A percentile compares a stretch with the other conserved stretches of the same genome.
Conservation (phyloP, 2,888 invertebrate species). For the Cephus nigrinus region DNA sequence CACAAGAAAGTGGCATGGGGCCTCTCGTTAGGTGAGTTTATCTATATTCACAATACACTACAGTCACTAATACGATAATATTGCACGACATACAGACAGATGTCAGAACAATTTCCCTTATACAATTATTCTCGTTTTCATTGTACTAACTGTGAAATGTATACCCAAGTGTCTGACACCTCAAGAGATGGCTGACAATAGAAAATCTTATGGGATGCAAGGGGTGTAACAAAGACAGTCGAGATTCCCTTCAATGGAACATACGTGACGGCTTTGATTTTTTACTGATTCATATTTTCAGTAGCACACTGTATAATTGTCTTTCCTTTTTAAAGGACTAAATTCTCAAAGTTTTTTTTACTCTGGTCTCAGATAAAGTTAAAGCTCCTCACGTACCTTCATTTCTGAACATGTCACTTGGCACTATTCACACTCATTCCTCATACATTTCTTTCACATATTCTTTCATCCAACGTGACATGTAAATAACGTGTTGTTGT, state of each 20-base stretch:
- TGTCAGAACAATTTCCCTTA: background rate
- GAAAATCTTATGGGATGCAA: background rate
- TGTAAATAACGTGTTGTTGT: conserved; percentile 47
- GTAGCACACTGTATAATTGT: background rate
- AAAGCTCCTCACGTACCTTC: background rate
- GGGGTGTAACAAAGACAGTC: background rate
- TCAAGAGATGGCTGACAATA: background rate
- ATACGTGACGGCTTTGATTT: background rate
- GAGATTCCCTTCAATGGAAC: background rate
- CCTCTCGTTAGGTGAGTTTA: conserved; percentile 71
- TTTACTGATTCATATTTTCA: background rate
- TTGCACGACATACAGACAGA: background rate
- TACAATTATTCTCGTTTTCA: background rate
- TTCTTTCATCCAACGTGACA: conserved; percentile 24
- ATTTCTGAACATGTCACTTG: background rate
- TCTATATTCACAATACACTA: background rate
- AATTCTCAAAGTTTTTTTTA: background rate
- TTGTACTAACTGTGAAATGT: background rate
- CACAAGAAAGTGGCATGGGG: conserved; percentile 68
- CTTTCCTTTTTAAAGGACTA: background rate
- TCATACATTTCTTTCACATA: conserved; percentile 24
- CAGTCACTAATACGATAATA: background rate
- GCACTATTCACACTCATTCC: conserved; percentile 2
- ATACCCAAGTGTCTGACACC: background rate
- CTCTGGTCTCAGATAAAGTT: background rate